phyloP scores from a whole-genome alignment of 2,797 vertebrate species.

The Hylomyscus alleni region DNA sequence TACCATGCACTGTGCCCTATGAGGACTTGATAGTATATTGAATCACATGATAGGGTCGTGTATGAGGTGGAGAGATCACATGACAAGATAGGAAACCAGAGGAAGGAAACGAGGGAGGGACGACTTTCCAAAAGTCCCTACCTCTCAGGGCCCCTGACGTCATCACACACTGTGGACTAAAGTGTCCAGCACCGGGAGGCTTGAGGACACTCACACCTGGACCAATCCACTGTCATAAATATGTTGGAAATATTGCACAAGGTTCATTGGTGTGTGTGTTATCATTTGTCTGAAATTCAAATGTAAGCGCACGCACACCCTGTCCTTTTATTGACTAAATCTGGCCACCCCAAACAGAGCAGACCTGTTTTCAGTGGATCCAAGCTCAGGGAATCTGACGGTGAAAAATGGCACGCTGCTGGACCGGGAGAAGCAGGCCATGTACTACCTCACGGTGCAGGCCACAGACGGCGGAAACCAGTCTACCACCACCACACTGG shows the following conservation, averaged over 20 bases:
- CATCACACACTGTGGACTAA: neutral
- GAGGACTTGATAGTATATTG: neutral
- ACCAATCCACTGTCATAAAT: neutral
- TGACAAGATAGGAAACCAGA: neutral
- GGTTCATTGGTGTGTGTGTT: neutral
- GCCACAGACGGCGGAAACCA: slow-evolving; percentile 90
- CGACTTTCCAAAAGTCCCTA: neutral
- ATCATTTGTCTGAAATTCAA: slow-evolving; percentile 1
- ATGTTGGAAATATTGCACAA: neutral
- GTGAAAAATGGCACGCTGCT: slow-evolving; percentile 88
- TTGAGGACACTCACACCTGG: neutral
- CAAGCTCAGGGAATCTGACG: slow-evolving; percentile 86
- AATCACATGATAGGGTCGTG: neutral
- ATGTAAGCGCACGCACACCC: neutral
- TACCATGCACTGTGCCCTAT: neutral
- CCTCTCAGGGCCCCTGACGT: neutral
- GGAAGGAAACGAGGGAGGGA: neutral
- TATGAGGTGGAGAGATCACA: neutral
- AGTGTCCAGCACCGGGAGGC: neutral
- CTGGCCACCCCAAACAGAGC: slow-evolving; percentile 83
- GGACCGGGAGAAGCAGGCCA: slow-evolving; percentile 92
- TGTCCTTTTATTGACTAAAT: neutral
- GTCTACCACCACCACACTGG: slow-evolving; percentile 89
- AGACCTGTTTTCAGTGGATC: slow-evolving; percentile 89
- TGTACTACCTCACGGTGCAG: slow-evolving; percentile 93